These are phyloP conservation scores for Sebastes wilsoni DNA, from an alignment of 2,797 vertebrate genomes.

Conservation along the genomic window DNA sequence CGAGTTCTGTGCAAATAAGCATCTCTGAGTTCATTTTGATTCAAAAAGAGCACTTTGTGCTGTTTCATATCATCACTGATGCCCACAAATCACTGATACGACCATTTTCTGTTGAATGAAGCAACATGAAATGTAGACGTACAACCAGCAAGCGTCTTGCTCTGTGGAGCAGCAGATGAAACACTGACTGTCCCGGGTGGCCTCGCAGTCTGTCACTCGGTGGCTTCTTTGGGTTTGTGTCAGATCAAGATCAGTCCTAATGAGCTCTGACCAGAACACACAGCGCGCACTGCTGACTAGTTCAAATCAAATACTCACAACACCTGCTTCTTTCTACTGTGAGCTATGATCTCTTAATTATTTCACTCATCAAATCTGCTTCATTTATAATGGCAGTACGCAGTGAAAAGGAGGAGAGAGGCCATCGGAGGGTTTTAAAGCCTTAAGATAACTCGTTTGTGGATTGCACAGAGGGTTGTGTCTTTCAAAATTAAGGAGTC, in stretches of 20 bases:
- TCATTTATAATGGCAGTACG: conserved; percentile 17
- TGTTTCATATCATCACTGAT: background rate
- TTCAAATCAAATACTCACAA: conserved; percentile 23
- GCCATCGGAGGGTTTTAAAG: conserved; percentile 7
- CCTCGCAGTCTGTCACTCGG: background rate
- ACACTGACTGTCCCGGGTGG: conserved; percentile 10
- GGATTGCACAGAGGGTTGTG: background rate
- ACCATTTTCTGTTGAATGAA: background rate
- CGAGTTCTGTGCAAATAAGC: background rate
- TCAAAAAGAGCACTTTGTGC: background rate
- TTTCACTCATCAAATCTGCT: conserved; percentile 33
- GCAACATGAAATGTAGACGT: background rate
- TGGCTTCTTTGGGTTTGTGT: conserved; percentile 18
- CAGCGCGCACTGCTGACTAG: background rate
- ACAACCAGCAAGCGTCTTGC: background rate
- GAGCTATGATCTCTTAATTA: conserved; percentile 42
- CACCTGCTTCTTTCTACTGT: background rate
- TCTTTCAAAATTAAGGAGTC: conserved; percentile 22
- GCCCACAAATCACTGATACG: background rate
- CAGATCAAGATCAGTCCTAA: conserved; percentile 45
- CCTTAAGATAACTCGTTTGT: conserved; percentile 14
- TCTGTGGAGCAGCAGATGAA: conserved; percentile 18
- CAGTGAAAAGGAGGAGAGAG: conserved; percentile 12
- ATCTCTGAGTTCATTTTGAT: background rate
- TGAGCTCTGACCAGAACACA: conserved; percentile 47